These are phyloP conservation scores for Galeruca laticollis DNA, from an alignment of 2,888 invertebrate genomes.

Conservation along the genomic window DNA sequence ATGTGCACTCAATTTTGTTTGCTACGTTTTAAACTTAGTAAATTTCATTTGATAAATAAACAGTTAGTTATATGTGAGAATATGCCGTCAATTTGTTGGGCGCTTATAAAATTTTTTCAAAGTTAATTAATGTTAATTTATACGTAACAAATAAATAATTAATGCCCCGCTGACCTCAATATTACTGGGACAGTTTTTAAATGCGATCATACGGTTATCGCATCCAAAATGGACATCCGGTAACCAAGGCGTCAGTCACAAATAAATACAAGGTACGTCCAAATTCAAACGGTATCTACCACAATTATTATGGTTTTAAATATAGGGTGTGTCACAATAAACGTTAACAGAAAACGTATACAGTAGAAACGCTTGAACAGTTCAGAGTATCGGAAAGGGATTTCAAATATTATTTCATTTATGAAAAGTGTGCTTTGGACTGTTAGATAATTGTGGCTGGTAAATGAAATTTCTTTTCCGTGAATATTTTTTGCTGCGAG, in stretches of 20 bases:
- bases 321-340: no score
- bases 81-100: constrained; percentile 27
- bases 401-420: no score
- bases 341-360: no score
- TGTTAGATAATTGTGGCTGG: no score
- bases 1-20: no score
- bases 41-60: constrained; percentile 6
- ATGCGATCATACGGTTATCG: constrained; percentile 32
- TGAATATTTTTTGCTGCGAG: no score
- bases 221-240: constrained; percentile 34
- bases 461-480: no score
- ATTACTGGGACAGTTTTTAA: constrained; percentile 30
- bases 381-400: no score
- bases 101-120: constrained; percentile 9
- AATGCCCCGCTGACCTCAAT: constrained; percentile 38
- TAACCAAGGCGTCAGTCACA: constrained; percentile 13
- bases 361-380: no score
- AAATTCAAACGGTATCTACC: not conserved
- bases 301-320: no score
- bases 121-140: constrained; percentile 37
- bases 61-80: constrained; percentile 20
- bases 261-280: not conserved
- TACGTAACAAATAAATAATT: constrained; percentile 38
- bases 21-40: no score
- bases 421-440: no score